phyloP scores from a whole-genome alignment of 2,888 invertebrate genomes.

The Margaritifera margaritifera region DNA sequence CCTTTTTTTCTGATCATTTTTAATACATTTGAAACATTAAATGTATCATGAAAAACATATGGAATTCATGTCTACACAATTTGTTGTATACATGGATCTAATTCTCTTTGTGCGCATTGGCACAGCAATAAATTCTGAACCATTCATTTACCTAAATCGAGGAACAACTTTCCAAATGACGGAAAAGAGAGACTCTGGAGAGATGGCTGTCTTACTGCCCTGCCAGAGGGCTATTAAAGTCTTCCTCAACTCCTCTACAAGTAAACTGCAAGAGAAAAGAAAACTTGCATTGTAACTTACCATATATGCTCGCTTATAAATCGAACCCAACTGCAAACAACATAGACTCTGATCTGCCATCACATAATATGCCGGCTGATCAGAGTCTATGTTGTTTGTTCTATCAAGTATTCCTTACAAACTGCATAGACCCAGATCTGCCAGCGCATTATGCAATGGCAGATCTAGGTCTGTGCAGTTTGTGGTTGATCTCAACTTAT shows the following conservation, averaged over 20 bases:
- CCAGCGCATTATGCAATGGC: background rate
- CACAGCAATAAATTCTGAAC: background rate
- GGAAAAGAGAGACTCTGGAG: constrained; percentile 85
- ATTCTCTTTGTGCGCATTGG: no score
- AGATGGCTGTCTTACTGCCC: constrained; percentile 84
- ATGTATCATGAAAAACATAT: no score
- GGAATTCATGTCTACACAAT: no score
- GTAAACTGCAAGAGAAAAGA: constrained; percentile 75
- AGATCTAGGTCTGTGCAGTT: background rate
- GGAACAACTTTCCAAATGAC: constrained; percentile 90
- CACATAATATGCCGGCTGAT: background rate
- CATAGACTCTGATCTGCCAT: background rate
- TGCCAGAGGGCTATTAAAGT: constrained; percentile 82
- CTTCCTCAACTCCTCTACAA: constrained; percentile 87
- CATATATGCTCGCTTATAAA: background rate
- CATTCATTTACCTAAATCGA: constrained; percentile 76
- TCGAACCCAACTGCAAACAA: background rate
- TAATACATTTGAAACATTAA: no score
- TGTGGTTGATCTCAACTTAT: no score
- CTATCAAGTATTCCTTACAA: no score
- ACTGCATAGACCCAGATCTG: background rate
- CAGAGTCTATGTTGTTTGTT: background rate
- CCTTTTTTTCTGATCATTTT: no score
- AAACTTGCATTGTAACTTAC: background rate
- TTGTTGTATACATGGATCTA: no score